Conservation (phyloP, 1,140 invertebrate species). For the Rhopalosiphum padi region DNA sequence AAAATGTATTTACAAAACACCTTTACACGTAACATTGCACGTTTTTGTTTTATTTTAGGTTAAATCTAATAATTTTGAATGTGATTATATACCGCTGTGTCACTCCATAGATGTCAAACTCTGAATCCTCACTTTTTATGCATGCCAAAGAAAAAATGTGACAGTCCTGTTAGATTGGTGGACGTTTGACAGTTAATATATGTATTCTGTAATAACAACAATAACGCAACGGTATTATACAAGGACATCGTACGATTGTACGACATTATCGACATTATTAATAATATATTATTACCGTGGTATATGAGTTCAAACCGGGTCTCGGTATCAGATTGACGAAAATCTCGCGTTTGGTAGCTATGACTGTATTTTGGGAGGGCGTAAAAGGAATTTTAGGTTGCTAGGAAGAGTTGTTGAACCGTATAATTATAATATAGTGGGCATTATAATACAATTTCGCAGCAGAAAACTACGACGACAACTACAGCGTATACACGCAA, state of each 20-base stretch:
- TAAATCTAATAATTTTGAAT: background rate
- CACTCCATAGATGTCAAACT: no score
- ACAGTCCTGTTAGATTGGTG: no score
- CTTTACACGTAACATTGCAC: background rate
- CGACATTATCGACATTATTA: background rate
- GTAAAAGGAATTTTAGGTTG: background rate
- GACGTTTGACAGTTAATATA: no score
- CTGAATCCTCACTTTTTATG: no score
- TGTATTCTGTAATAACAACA: no score
- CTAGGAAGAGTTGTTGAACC: background rate
- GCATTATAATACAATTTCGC: background rate
- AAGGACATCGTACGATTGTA: no score
- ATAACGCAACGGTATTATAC: no score
- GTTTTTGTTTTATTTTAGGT: background rate
- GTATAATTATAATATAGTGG: background rate
- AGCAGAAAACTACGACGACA: background rate
- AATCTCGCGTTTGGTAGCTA: background rate
- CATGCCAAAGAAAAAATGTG: no score
- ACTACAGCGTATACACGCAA: background rate
- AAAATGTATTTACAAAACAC: background rate
- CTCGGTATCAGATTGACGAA: background rate
- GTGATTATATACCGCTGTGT: background rate
- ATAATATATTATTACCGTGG: background rate
- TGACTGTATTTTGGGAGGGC: background rate
- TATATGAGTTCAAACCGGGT: background rate